phyloP scores from a whole-genome alignment of 2,113 vertebrate species.

The Phocoena sinus region DNA sequence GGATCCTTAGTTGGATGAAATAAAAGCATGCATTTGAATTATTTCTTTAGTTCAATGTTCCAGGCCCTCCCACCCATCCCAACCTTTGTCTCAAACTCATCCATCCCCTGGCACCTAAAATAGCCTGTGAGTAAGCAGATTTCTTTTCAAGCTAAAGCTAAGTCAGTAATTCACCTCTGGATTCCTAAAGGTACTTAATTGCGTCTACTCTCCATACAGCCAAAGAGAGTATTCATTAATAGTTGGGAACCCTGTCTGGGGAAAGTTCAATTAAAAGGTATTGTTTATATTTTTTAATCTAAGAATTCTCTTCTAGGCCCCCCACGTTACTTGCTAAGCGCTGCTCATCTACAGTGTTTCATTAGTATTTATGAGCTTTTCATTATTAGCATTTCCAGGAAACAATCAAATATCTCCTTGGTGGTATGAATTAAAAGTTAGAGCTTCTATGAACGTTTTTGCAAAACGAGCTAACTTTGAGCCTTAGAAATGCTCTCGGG shows the following conservation, averaged over 20 bases:
- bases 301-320: conserved; percentile 33
- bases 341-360: conserved; percentile 58
- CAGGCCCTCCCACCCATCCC: not conserved
- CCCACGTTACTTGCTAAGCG: conserved; percentile 50
- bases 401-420: conserved; percentile 48
- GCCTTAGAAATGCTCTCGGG: not conserved
- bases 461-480: not conserved
- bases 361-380: conserved; percentile 63
- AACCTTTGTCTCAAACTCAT: not conserved
- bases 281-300: conserved; percentile 64
- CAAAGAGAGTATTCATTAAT: conserved; percentile 43
- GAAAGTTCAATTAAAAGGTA: conserved; percentile 54
- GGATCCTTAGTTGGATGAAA: not conserved
- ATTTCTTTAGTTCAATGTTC: not conserved
- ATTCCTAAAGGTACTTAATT: conserved; percentile 41
- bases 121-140: conserved; percentile 55
- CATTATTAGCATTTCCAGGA: conserved; percentile 54
- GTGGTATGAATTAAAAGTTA: conserved; percentile 49
- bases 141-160: conserved; percentile 41
- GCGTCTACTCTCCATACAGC: not conserved
- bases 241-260: conserved; percentile 39
- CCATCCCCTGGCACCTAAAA: conserved; percentile 31
- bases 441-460: not conserved
- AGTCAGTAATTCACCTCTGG: conserved; percentile 55
- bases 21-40: conserved; percentile 15